These are phyloP conservation scores for Phymorhynchus buccinoides DNA, from an alignment of 1,140 invertebrate genomes.

Conservation along the genomic window DNA sequence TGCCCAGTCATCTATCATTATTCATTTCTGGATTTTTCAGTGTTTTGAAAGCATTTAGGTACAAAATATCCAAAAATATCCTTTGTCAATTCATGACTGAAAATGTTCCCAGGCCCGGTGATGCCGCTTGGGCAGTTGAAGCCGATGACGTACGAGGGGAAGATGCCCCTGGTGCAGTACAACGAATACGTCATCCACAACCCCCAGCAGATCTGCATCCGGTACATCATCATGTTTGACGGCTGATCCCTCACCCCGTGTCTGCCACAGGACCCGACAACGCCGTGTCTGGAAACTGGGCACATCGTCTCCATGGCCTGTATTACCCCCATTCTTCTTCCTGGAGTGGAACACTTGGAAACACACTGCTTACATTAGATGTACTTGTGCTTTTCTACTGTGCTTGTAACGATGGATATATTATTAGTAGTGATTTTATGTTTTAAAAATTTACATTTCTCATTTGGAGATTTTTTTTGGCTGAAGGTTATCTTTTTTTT, in stretches of 20 bases:
- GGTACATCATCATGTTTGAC: conserved; percentile 71
- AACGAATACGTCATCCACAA: conserved; percentile 75
- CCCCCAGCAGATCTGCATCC: conserved; percentile 69
- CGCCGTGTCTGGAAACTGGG: too few species aligned
- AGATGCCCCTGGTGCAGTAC: conserved; percentile 56
- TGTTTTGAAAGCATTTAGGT: too few species aligned
- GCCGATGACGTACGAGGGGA: conserved; percentile 43
- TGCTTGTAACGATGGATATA: background rate
- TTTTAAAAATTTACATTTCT: background rate
- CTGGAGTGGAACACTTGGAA: background rate
- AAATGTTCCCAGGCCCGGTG: conserved; percentile 59
- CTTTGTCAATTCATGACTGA: too few species aligned
- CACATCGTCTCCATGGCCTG: too few species aligned
- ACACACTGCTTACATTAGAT: background rate
- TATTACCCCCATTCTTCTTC: background rate
- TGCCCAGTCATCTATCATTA: too few species aligned
- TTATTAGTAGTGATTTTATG: background rate
- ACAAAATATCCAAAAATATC: too few species aligned
- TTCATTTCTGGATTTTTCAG: too few species aligned
- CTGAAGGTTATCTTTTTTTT: too few species aligned
- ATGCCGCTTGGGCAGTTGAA: conserved; percentile 66
- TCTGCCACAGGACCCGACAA: background rate
- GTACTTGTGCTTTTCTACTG: background rate
- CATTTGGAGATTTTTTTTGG: too few species aligned
- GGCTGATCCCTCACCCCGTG: conserved; percentile 31